Evolutionary conservation across 2,113 vertebrate species (phyloP).

Genomic region (Eleginops maclovinus): DNA sequence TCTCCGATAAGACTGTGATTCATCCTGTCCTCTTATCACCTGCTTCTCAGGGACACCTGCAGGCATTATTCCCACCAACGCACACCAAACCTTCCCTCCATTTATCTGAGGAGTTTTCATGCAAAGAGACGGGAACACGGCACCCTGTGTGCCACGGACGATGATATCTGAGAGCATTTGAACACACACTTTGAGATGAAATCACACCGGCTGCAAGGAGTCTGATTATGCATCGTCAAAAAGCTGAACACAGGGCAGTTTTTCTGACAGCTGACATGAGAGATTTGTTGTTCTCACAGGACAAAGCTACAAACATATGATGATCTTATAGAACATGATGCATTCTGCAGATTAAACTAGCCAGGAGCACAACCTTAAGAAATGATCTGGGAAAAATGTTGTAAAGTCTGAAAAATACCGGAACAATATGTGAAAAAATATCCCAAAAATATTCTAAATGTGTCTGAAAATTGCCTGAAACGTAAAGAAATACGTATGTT

Average conservation of each 20-base stretch:
- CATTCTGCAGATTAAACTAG: too few species aligned
- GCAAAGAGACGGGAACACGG: not conserved
- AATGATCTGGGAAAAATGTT: too few species aligned
- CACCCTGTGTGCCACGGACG: not conserved
- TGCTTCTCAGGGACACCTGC: constrained; percentile 25
- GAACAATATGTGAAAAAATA: too few species aligned
- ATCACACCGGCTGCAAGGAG: not conserved
- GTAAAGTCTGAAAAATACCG: too few species aligned
- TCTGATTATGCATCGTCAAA: not conserved
- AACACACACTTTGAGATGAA: not conserved
- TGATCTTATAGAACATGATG: too few species aligned
- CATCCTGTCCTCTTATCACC: constrained; percentile 34
- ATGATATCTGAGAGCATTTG: not conserved
- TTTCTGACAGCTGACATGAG: too few species aligned
- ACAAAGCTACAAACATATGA: too few species aligned
- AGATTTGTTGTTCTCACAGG: too few species aligned
- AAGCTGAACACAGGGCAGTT: not conserved
- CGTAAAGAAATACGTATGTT: too few species aligned
- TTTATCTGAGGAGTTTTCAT: constrained; percentile 23
- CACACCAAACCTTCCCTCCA: not conserved
- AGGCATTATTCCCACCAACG: not conserved
- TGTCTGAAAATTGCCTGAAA: too few species aligned
- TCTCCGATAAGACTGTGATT: constrained; percentile 40
- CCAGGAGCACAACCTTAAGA: too few species aligned
- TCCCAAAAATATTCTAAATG: too few species aligned